Evolutionary conservation across 2,888 invertebrate genomes (phyloP).

Genomic region (Pseudanteris insignis): DNA sequence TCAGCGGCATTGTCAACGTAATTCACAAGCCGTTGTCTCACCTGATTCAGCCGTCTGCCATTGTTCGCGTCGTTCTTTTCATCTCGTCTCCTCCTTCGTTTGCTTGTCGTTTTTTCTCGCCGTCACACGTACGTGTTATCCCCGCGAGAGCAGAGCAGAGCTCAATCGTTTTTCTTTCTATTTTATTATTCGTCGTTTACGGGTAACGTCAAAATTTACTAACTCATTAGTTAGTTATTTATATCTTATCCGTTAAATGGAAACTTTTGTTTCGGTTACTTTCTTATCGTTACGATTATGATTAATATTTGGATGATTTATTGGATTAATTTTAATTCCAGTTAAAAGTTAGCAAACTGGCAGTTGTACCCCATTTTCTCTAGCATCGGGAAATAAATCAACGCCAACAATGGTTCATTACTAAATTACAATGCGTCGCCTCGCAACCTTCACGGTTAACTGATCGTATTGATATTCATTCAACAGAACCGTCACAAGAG

Average conservation of each 20-base stretch:
- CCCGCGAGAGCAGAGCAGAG: constrained; percentile 5
- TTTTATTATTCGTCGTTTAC: neutral
- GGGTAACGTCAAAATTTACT: too few species aligned
- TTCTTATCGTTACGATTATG: too few species aligned
- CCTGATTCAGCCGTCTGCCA: constrained; percentile 52
- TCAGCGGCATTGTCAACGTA: constrained; percentile 66
- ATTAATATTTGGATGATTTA: too few species aligned
- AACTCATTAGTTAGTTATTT: too few species aligned
- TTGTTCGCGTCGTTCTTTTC: constrained; percentile 53
- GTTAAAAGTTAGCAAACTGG: too few species aligned
- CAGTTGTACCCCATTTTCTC: neutral
- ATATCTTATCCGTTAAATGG: too few species aligned
- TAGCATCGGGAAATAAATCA: constrained; percentile 25
- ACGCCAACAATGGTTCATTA: constrained; percentile 36
- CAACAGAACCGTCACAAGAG: constrained; percentile 47
- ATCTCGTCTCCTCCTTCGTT: constrained; percentile 44
- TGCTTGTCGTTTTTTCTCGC: constrained; percentile 18
- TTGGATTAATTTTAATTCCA: too few species aligned
- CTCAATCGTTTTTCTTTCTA: constrained; percentile 3
- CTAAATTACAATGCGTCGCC: constrained; percentile 36
- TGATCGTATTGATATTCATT: constrained; percentile 50
- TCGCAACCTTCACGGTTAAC: constrained; percentile 51
- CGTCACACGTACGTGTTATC: constrained; percentile 10
- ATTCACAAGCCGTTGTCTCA: constrained; percentile 64
- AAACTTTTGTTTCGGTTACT: too few species aligned